Percentiles rank a stretch among this genome's conserved stretches.
Conservation (phyloP, 2,888 invertebrate genomes). For the Drosophila kuntzei region DNA sequence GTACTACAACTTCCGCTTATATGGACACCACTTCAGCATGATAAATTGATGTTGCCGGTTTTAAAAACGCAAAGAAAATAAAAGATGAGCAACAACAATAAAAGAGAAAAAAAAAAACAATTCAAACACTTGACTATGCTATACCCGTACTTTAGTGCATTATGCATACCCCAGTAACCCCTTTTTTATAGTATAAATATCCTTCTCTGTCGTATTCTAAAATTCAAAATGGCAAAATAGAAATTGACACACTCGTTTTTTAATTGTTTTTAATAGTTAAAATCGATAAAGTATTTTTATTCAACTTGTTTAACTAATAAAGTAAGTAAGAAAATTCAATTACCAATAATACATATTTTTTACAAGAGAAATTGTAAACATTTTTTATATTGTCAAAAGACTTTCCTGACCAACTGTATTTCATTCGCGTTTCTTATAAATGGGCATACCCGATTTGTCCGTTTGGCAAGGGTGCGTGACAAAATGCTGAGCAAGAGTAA, state of each 20-base stretch:
- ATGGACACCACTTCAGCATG: conserved; percentile 74
- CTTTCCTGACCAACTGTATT: no score
- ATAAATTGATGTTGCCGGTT: conserved; percentile 73
- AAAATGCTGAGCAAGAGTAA: conserved; percentile 16
- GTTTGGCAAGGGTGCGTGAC: neutral
- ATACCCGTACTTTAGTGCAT: conserved; percentile 10
- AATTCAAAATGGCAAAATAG: no score
- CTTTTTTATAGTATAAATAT: neutral
- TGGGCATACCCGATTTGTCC: neutral
- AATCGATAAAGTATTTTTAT: no score
- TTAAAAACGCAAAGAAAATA: conserved; percentile 51
- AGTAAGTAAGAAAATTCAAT: no score
- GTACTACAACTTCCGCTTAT: conserved; percentile 74
- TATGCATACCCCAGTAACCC: neutral
- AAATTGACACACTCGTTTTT: no score
- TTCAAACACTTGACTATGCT: conserved; percentile 13
- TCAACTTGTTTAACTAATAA: no score
- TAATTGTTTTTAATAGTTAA: no score
- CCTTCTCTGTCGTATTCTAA: no score
- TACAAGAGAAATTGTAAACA: no score
- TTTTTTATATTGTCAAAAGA: no score
- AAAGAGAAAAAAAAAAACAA: neutral
- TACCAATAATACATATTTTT: no score
- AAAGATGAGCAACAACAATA: conserved; percentile 16
- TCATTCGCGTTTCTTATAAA: neutral